Percentiles rank a stretch among this genome's conserved stretches.
Evolutionary conservation across 2,113 vertebrate genomes (phyloP).

Genomic region (Siphamia tubifer): DNA sequence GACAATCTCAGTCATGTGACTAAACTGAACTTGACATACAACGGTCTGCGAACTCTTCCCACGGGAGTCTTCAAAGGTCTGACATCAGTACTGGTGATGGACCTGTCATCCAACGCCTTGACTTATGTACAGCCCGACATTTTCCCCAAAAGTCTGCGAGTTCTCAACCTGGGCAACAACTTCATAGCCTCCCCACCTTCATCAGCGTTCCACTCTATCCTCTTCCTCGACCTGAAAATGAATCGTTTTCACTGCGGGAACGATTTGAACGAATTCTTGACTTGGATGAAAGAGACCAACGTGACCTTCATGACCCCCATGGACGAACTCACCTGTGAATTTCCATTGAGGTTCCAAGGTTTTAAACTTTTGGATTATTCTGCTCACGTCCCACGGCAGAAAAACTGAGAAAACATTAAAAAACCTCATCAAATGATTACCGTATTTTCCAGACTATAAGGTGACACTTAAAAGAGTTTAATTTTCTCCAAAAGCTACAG

Average conservation of each 20-base stretch:
- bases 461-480: too few relatives aligned
- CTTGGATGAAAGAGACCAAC: conserved; percentile 83
- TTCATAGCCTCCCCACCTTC: conserved; percentile 84
- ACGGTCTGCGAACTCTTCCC: conserved; percentile 82
- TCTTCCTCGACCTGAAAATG: conserved; percentile 71
- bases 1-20: conserved; percentile 72
- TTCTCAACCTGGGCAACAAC: conserved; percentile 82
- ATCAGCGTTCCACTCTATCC: conserved; percentile 73
- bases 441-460: too few relatives aligned
- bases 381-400: not conserved
- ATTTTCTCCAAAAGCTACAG: too few relatives aligned
- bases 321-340: conserved; percentile 73
- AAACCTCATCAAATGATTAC: too few relatives aligned
- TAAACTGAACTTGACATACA: conserved; percentile 77
- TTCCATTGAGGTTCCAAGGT: conserved; percentile 68
- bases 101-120: conserved; percentile 83
- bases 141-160: conserved; percentile 79
- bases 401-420: not conserved
- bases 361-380: conserved; percentile 37
- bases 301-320: conserved; percentile 66
- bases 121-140: conserved; percentile 68
- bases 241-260: conserved; percentile 85
- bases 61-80: conserved; percentile 80
- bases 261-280: conserved; percentile 75
- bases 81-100: conserved; percentile 74